phyloP scores from a whole-genome alignment of 2,113 vertebrate species.

The Rostratula benghalensis region DNA sequence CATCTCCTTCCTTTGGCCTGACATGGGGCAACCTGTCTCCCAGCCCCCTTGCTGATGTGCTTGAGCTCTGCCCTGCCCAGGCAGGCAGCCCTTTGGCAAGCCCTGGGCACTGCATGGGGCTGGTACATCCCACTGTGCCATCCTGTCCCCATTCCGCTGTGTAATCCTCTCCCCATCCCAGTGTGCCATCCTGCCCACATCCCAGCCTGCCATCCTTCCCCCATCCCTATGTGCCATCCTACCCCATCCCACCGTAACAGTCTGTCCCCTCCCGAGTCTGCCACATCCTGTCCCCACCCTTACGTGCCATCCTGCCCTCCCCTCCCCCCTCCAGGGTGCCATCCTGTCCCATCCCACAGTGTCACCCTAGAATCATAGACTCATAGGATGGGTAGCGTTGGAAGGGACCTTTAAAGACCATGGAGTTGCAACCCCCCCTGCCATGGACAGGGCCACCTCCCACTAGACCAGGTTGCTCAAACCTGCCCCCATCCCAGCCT shows the following conservation, averaged over 20 bases:
- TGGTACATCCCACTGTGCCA: too few species aligned
- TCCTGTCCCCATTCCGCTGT: background rate
- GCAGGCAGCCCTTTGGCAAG: background rate
- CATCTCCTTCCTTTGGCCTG: background rate
- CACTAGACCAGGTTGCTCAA: too few species aligned
- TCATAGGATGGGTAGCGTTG: too few species aligned
- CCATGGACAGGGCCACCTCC: too few species aligned
- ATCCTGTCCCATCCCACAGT: background rate
- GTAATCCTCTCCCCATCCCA: background rate
- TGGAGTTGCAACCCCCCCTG: too few species aligned
- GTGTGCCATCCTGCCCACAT: background rate
- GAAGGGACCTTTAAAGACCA: too few species aligned
- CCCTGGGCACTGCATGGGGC: background rate
- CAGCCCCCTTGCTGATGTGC: background rate
- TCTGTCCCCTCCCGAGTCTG: too few species aligned
- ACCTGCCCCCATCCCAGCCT: background rate
- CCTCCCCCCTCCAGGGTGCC: background rate
- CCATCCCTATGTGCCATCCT: too few species aligned
- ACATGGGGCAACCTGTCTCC: background rate
- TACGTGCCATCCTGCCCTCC: background rate
- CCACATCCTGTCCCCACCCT: too few species aligned
- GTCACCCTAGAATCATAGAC: background rate
- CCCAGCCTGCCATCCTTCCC: background rate
- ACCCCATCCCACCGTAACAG: background rate
- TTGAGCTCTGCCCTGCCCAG: background rate